Conservation (phyloP, 1,140 invertebrate species). For the Conus ventricosus region DNA sequence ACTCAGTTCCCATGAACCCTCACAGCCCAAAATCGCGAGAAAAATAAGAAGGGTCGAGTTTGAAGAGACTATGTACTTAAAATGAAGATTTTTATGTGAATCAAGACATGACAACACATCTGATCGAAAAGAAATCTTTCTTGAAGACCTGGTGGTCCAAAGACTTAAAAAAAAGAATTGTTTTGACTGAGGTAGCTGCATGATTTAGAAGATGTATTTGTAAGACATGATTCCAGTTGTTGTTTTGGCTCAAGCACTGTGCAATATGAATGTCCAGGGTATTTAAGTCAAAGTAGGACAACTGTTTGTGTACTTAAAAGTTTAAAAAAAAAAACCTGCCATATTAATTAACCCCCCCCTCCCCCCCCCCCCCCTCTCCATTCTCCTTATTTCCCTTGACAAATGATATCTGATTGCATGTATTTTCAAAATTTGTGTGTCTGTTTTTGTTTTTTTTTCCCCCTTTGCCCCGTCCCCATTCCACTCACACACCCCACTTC, state of each 20-base stretch:
- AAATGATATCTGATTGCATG: background rate
- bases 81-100: background rate
- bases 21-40: too few species aligned
- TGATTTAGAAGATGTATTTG: background rate
- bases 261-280: conserved; percentile 4
- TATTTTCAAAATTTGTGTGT: background rate
- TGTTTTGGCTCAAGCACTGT: background rate
- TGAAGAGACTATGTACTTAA: background rate
- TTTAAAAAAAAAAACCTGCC: background rate
- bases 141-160: too few species aligned
- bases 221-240: background rate
- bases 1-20: too few species aligned
- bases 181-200: background rate
- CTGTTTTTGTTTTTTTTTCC: too few species aligned
- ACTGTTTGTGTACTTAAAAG: background rate
- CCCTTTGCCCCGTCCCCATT: too few species aligned
- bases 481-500: too few species aligned
- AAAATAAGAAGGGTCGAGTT: too few species aligned
- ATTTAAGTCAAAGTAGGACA: background rate
- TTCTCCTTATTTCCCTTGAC: background rate
- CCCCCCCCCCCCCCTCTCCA: too few species aligned
- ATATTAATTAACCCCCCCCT: background rate
- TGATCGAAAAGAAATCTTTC: too few species aligned
- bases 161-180: too few species aligned
- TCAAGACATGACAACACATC: too few species aligned